A percentile compares a stretch with the other conserved stretches of the same genome.
Evolutionary conservation across 2,888 invertebrate species (phyloP).

Genomic region (Microctonus brassicae): DNA sequence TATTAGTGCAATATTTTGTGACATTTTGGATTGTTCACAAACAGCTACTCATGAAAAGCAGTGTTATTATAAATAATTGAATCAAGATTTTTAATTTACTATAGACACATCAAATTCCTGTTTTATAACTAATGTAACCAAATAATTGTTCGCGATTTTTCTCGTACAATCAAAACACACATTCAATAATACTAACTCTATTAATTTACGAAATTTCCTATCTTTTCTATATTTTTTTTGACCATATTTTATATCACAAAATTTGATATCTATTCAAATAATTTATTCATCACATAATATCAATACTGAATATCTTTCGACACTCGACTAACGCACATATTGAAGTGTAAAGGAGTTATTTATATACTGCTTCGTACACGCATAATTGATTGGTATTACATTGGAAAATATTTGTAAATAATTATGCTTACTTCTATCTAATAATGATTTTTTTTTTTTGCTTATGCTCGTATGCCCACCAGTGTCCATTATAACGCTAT

Average conservation of each 20-base stretch:
- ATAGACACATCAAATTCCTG: slow-evolving; percentile 12
- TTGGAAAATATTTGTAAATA: not conserved
- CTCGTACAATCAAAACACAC: slow-evolving; percentile 16
- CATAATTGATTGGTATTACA: not conserved
- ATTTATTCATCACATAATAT: slow-evolving; percentile 11
- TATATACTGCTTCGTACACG: not conserved
- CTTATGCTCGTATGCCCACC: slow-evolving; percentile 49
- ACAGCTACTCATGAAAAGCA: slow-evolving; percentile 69
- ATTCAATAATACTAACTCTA: slow-evolving; percentile 34
- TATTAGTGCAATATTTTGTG: slow-evolving; percentile 67
- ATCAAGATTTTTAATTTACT: slow-evolving; percentile 24
- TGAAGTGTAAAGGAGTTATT: not conserved
- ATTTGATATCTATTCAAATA: slow-evolving; percentile 28
- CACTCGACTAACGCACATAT: not conserved
- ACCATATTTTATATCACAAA: slow-evolving; percentile 36
- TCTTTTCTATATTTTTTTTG: slow-evolving; percentile 14
- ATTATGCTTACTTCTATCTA: slow-evolving; percentile 42
- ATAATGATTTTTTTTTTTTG: slow-evolving; percentile 40
- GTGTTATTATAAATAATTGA: slow-evolving; percentile 57
- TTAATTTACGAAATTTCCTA: slow-evolving; percentile 7
- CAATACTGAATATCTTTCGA: not conserved
- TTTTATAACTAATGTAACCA: slow-evolving; percentile 43
- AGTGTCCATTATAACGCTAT: slow-evolving; percentile 23
- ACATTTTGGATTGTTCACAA: slow-evolving; percentile 62
- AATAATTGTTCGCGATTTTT: not conserved